Evolutionary conservation across 35 echinoderm and acorn worm genomes (phyloP).

Genomic region (Hemicentrotus pulcherrimus): DNA sequence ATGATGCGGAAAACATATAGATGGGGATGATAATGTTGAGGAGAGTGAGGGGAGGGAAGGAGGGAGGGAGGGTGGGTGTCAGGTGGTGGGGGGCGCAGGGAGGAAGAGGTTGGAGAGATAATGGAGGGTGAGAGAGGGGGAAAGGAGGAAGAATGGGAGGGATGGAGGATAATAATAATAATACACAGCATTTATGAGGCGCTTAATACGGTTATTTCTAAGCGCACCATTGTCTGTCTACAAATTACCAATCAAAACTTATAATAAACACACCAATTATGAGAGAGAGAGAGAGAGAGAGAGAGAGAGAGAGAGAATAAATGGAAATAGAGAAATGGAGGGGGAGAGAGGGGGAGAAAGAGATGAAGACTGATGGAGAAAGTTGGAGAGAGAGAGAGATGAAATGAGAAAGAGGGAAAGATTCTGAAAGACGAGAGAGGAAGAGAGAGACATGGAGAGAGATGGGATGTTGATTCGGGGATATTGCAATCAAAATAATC

Average conservation of each 20-base stretch:
- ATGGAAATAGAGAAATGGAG: too few species aligned
- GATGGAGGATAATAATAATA: too few species aligned
- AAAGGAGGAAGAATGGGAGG: neutral
- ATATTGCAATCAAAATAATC: conserved; percentile 20
- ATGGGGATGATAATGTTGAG: neutral
- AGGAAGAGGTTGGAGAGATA: neutral
- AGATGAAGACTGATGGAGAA: too few species aligned
- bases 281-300: too few species aligned
- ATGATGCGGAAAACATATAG: neutral
- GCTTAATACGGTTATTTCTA: too few species aligned
- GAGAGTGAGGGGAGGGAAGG: neutral
- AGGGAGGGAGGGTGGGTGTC: neutral
- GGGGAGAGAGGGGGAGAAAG: too few species aligned
- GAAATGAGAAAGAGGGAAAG: neutral
- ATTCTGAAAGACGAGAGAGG: neutral
- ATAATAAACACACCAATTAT: too few species aligned
- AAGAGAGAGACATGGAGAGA: neutral
- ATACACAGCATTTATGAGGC: too few species aligned
- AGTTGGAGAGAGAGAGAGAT: too few species aligned
- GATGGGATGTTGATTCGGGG: neutral
- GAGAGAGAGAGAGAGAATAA: too few species aligned
- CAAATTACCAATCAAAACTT: too few species aligned
- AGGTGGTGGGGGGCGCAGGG: neutral
- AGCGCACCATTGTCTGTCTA: too few species aligned
- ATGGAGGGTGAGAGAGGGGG: neutral